A percentile compares a stretch with the other conserved stretches of the same genome.
Evolutionary conservation across 2,888 invertebrate species (phyloP).

Genomic region (Dimorphilus gyrociliatus): DNA sequence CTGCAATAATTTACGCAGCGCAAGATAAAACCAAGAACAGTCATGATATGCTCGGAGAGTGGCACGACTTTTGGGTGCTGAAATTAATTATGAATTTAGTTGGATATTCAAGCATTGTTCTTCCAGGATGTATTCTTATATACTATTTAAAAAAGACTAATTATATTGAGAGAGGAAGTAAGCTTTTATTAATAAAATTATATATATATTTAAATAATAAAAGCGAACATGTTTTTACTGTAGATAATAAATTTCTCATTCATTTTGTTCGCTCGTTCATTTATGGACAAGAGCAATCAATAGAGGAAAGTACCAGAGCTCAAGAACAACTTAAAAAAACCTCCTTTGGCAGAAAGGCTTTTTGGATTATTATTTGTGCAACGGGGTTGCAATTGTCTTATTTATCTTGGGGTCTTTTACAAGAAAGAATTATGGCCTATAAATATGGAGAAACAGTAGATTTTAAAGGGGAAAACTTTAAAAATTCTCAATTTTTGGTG

Average conservation of each 20-base stretch:
- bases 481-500: constrained; percentile 89
- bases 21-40: too few species aligned
- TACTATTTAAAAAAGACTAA: constrained; percentile 60
- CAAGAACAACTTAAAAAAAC: constrained; percentile 3
- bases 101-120: constrained; percentile 70
- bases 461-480: constrained; percentile 46
- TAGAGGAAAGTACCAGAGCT: constrained; percentile 4
- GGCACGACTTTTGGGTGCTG: constrained; percentile 49
- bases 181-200: constrained; percentile 11
- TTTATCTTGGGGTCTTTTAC: constrained; percentile 84
- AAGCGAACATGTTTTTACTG: too few species aligned
- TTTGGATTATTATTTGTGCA: constrained; percentile 57
- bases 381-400: constrained; percentile 74
- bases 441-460: constrained; percentile 23
- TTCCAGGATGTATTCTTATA: constrained; percentile 67
- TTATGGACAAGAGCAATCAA: too few species aligned
- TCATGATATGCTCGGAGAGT: too few species aligned
- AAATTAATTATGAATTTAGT: constrained; percentile 60
- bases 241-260: too few species aligned
- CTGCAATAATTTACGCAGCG: too few species aligned
- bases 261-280: too few species aligned
- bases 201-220: too few species aligned
- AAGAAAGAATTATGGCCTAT: constrained; percentile 90
- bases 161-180: constrained; percentile 55
- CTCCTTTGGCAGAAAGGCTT: constrained; percentile 1